Percentiles rank a stretch among this genome's conserved stretches.
Conservation (phyloP, 92 coral and sea anemone species). For the Desmophyllum pertusum region DNA sequence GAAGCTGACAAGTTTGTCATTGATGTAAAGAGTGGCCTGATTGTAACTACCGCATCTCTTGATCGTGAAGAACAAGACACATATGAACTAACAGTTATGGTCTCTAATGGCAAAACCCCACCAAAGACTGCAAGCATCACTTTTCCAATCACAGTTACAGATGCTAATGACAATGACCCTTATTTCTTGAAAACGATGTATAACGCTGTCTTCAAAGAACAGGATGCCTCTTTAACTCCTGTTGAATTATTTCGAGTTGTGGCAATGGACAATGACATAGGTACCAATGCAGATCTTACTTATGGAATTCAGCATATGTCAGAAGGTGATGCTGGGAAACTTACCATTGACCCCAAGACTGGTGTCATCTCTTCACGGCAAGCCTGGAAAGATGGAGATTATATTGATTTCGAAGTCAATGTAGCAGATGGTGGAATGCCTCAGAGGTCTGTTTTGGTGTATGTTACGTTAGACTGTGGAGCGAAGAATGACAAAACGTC, state of each 20-base stretch:
- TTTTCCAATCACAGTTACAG: constrained; percentile 76
- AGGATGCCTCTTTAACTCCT: constrained; percentile 43
- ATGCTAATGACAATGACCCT: constrained; percentile 90
- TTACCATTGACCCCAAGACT: constrained; percentile 70
- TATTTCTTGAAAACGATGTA: constrained; percentile 52
- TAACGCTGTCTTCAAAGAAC: constrained; percentile 45
- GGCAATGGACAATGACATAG: constrained; percentile 80
- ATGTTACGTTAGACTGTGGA: constrained; percentile 51
- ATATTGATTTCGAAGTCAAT: constrained; percentile 64
- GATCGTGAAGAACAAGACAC: constrained; percentile 67
- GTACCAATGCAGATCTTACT: constrained; percentile 79
- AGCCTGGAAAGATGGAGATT: constrained; percentile 56
- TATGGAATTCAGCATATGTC: constrained; percentile 26
- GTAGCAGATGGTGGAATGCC: constrained; percentile 83
- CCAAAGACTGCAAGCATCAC: constrained; percentile 63
- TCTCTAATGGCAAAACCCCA: constrained; percentile 70
- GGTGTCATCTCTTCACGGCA: constrained; percentile 71
- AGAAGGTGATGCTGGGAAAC: constrained; percentile 56
- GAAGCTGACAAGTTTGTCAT: constrained; percentile 74
- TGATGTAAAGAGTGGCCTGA: constrained; percentile 73
- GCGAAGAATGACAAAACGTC: constrained; percentile 46
- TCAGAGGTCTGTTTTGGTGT: constrained; percentile 50
- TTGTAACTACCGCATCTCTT: constrained; percentile 68
- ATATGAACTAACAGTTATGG: constrained; percentile 68
- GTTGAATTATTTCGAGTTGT: constrained; percentile 56